A percentile compares a stretch with the other conserved stretches of the same genome.
Evolutionary conservation across 2,797 vertebrate species (phyloP).

Genomic region (Sphenodon punctatus): DNA sequence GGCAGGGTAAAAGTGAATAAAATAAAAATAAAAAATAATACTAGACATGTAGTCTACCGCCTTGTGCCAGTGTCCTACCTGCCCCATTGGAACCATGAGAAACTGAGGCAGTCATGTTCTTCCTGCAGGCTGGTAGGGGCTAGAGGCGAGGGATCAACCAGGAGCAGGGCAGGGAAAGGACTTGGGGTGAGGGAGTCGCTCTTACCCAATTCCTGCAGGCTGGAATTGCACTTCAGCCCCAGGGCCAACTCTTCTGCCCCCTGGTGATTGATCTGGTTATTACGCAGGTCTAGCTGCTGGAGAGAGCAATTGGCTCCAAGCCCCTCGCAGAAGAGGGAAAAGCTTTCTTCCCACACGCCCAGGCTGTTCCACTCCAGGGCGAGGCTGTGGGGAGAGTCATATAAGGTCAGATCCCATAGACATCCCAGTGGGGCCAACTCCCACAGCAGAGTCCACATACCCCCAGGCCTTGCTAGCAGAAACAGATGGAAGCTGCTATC

Average conservation of each 20-base stretch:
- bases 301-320: slow-evolving; percentile 80
- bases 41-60: too few species aligned
- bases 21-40: too few species aligned
- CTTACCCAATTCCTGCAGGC: slow-evolving; percentile 87
- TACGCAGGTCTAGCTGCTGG: slow-evolving; percentile 88
- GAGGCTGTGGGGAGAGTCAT: slow-evolving; percentile 74
- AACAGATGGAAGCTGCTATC: neutral
- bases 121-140: too few species aligned
- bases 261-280: slow-evolving; percentile 93
- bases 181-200: too few species aligned
- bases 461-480: neutral
- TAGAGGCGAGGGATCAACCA: too few species aligned
- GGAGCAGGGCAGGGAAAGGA: too few species aligned
- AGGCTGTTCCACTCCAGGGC: slow-evolving; percentile 94
- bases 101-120: neutral
- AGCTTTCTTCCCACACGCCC: slow-evolving; percentile 89
- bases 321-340: slow-evolving; percentile 88
- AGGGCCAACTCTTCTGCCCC: slow-evolving; percentile 86
- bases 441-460: neutral
- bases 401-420: neutral
- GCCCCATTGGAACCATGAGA: neutral
- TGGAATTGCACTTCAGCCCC: slow-evolving; percentile 81
- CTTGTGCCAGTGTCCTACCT: too few species aligned
- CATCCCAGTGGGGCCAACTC: neutral
- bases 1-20: too few species aligned